Conservation (phyloP, 92 coral and sea anemone genomes). For the Epizoanthus rinbou region DNA sequence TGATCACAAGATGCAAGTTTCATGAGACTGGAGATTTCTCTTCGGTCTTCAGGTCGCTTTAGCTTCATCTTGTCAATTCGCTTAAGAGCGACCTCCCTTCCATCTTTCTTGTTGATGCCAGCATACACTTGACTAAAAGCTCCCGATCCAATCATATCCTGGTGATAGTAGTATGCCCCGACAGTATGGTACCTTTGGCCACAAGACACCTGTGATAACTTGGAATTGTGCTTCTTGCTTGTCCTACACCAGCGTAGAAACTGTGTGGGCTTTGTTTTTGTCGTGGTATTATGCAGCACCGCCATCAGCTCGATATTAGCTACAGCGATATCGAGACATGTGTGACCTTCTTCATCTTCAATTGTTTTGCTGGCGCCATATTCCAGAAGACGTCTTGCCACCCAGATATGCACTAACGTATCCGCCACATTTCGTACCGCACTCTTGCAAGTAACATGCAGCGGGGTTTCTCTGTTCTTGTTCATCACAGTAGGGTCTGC, state of each 20-base stretch:
- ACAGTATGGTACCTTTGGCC: neutral
- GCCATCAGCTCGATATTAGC: neutral
- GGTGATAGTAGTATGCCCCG: too few relatives aligned
- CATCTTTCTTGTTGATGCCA: too few relatives aligned
- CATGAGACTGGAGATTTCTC: too few relatives aligned
- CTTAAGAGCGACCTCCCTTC: too few relatives aligned
- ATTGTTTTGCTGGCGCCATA: neutral
- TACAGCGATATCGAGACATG: neutral
- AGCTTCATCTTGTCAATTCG: too few relatives aligned
- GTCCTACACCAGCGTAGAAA: neutral
- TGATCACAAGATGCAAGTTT: too few relatives aligned
- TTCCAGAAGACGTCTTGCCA: neutral
- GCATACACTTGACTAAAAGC: too few relatives aligned
- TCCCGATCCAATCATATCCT: too few relatives aligned
- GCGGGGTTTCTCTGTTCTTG: neutral
- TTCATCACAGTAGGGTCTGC: slow-evolving; percentile 1
- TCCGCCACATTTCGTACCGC: neutral
- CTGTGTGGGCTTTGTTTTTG: neutral
- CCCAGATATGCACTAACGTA: neutral
- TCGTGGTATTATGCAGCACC: neutral
- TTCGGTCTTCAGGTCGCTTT: too few relatives aligned
- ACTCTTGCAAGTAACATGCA: neutral
- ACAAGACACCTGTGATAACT: neutral
- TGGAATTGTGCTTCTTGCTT: slow-evolving; percentile 16
- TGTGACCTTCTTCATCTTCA: neutral